These are phyloP conservation scores for Rhinoptilus africanus DNA, from an alignment of 2,113 vertebrate species.

Conservation along the genomic window DNA sequence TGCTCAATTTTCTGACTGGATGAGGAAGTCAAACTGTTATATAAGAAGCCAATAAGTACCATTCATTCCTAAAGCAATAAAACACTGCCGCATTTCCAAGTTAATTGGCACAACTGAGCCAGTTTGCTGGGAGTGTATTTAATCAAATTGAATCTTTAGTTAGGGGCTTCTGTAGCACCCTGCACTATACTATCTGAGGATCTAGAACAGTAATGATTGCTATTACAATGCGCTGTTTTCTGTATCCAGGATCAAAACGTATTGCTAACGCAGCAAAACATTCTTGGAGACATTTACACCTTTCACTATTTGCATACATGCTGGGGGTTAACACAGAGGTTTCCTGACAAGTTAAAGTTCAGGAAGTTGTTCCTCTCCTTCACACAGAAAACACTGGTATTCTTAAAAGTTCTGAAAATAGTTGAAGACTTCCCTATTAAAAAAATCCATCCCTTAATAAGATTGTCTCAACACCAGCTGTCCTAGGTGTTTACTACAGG, in stretches of 20 bases:
- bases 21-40: conserved; percentile 63
- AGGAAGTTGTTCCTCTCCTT: background rate
- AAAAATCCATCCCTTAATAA: background rate
- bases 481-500: background rate
- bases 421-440: background rate
- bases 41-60: conserved; percentile 50
- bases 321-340: background rate
- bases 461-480: background rate
- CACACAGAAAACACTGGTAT: background rate
- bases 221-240: background rate
- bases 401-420: background rate
- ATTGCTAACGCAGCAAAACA: background rate
- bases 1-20: conserved; percentile 49
- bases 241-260: background rate
- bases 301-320: background rate
- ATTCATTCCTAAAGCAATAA: conserved; percentile 18
- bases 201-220: background rate
- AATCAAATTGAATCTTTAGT: conserved; percentile 5
- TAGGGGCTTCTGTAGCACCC: conserved; percentile 25
- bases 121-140: background rate
- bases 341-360: background rate
- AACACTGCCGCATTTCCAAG: background rate
- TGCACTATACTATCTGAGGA: background rate
- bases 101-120: background rate
- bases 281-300: background rate